Percentiles rank a stretch among this genome's conserved stretches.
Conservation (phyloP, 1,140 invertebrate species). For the Megathymus violae region DNA sequence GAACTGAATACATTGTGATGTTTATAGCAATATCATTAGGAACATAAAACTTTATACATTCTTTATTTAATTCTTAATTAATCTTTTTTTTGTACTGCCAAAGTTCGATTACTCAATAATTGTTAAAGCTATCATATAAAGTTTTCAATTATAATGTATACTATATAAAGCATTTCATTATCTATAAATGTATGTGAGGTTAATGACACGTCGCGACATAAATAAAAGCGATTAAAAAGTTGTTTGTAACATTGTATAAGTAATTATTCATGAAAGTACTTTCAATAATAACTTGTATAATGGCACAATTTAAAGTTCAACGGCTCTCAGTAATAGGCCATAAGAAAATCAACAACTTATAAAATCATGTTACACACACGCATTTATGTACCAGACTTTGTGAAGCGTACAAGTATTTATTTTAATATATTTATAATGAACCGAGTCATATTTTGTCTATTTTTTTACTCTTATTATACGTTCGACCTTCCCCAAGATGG, state of each 20-base stretch:
- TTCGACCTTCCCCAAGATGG: slow-evolving; percentile 58
- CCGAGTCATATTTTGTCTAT: slow-evolving; percentile 32
- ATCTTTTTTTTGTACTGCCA: slow-evolving; percentile 3
- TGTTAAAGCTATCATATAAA: too few species aligned
- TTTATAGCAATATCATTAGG: slow-evolving; percentile 8
- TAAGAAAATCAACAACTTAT: slow-evolving; percentile 10
- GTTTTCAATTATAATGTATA: too few species aligned
- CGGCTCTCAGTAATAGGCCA: neutral
- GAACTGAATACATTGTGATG: slow-evolving; percentile 9
- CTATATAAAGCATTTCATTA: too few species aligned
- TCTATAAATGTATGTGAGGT: too few species aligned
- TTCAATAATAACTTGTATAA: slow-evolving; percentile 4
- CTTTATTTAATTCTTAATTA: neutral
- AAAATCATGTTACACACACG: neutral
- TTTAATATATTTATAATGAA: slow-evolving; percentile 22
- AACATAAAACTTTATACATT: neutral
- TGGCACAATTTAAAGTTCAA: slow-evolving; percentile 18
- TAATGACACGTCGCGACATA: slow-evolving; percentile 4
- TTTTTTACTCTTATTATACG: slow-evolving; percentile 37
- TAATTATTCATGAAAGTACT: neutral
- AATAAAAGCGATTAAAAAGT: slow-evolving; percentile 11
- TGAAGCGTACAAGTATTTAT: slow-evolving; percentile 17
- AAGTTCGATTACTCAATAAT: neutral
- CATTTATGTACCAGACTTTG: slow-evolving; percentile 20
- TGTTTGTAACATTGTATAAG: slow-evolving; percentile 10